Evolutionary conservation across 2,888 invertebrate species (phyloP), one percentile per base, ranked within the genome.

Genomic region (Allacma fusca): DNA sequence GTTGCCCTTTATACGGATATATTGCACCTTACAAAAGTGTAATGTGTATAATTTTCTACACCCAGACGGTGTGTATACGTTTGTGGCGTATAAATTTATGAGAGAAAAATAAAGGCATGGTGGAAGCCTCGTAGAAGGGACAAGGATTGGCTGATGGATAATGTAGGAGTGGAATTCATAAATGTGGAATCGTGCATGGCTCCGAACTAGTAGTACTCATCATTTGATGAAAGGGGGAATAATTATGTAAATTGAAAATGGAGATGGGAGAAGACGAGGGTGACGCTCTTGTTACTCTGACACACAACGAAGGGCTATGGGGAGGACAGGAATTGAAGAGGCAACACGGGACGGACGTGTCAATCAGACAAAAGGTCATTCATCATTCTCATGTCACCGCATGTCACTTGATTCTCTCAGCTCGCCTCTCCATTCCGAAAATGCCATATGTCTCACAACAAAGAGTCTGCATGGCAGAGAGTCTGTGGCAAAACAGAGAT

Each of bases 311-410:
- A 13, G 40, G 40, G 13, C 40, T 40, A 40, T 13, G 34, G 73
- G 73, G 57, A 73, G 59, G 59, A 59, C 23, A 62, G 73, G 24
- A 71, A 43, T 71, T 71, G 50, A 71, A 62, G 62, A 62, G 34
- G 73, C 29, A 28, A 78, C 78, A 73, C 65, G 76, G 82, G 81
- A 81, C 79, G 80, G 82, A 82, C 81, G 76, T 81, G 82, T 82
- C 82, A 82, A 82, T 82, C 82, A 80, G 34, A 76, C 72, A 43
- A 78, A 77, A 77, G 79, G 82, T 81, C 82, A 81, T 82, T 82
- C 79, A 82, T 82, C 82, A 82, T 82, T 68, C 73, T 57, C 74
- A 73, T 75, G 77, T 79, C 80, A 76, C 62, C 70, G 76, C 78
- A 71, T 81, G 79, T 80, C 81, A 77, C 79, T 77, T 28, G n/a